A percentile compares a stretch with the other conserved stretches of the same genome.
phyloP scores from a whole-genome alignment of 2,113 vertebrate genomes.

The Amphiprion percula region DNA sequence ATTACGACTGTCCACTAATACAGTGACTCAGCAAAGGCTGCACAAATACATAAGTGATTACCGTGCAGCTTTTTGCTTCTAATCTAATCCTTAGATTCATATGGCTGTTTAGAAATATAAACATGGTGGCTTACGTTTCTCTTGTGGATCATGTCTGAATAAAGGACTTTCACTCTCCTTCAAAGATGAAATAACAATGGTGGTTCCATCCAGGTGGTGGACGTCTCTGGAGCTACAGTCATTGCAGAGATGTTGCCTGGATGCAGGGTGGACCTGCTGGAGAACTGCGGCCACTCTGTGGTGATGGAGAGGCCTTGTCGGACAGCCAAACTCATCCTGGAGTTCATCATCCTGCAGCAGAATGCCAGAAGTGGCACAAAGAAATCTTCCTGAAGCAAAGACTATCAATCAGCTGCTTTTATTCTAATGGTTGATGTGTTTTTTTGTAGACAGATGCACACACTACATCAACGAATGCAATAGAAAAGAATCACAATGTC shows the following conservation, averaged over 20 bases:
- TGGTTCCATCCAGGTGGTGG: slow-evolving; percentile 86
- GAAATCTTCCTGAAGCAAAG: slow-evolving; percentile 74
- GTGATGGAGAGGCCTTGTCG: slow-evolving; percentile 93
- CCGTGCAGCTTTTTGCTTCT: neutral
- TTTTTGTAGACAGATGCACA: slow-evolving; percentile 8
- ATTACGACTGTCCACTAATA: neutral
- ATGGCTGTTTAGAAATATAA: neutral
- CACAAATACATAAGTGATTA: neutral
- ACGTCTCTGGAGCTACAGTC: slow-evolving; percentile 90
- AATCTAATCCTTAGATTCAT: neutral
- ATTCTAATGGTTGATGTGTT: neutral
- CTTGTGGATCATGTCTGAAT: neutral
- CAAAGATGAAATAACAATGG: neutral
- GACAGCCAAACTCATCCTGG: slow-evolving; percentile 93
- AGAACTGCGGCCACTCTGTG: slow-evolving; percentile 96
- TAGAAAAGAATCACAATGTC: neutral
- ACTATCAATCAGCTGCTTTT: neutral
- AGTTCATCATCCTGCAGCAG: slow-evolving; percentile 90
- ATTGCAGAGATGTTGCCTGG: slow-evolving; percentile 84
- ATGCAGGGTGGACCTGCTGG: slow-evolving; percentile 92
- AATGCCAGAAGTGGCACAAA: slow-evolving; percentile 84
- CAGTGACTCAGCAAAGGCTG: slow-evolving; percentile 1
- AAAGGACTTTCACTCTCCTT: neutral
- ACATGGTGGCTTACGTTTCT: slow-evolving; percentile 5
- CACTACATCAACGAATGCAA: neutral